Percentiles rank a stretch among this genome's conserved stretches.
These are phyloP conservation scores for Noctua fimbriata DNA, from an alignment of 2,888 invertebrate species.

Conservation along the genomic window DNA sequence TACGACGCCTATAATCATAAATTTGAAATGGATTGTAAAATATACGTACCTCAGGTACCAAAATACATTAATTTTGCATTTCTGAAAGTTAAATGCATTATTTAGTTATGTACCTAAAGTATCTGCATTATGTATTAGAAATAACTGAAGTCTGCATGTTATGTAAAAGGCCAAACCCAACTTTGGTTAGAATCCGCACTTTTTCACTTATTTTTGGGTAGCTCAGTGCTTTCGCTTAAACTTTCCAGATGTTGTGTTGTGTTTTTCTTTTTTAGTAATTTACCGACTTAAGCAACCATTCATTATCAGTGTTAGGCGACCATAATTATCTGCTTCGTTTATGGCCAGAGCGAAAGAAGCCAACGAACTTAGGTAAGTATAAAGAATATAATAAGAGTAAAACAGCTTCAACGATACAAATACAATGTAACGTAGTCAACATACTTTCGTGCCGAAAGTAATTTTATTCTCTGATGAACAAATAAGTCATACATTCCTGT, in stretches of 20 bases:
- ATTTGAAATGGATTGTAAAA: slow-evolving; percentile 29
- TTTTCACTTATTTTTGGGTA: too few relatives aligned
- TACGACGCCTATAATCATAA: slow-evolving; percentile 33
- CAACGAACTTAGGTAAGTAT: not conserved
- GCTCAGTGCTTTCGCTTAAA: too few relatives aligned
- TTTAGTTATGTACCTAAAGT: not conserved
- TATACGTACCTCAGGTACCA: not conserved
- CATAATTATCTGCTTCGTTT: not conserved
- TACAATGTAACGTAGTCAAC: slow-evolving; percentile 26
- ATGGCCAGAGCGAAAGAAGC: not conserved
- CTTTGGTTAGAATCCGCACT: too few relatives aligned
- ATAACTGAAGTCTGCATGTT: too few relatives aligned
- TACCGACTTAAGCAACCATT: not conserved
- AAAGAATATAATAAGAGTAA: not conserved
- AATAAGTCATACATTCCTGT: slow-evolving; percentile 59
- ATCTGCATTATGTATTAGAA: too few relatives aligned
- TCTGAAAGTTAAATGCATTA: not conserved
- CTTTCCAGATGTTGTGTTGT: too few relatives aligned
- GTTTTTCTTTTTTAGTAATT: too few relatives aligned
- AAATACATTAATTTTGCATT: slow-evolving; percentile 10
- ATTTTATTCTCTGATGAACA: slow-evolving; percentile 43
- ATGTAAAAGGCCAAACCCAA: too few relatives aligned
- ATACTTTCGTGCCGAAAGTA: slow-evolving; percentile 30
- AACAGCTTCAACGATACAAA: slow-evolving; percentile 12
- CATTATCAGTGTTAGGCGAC: not conserved